Evolutionary conservation across 1,140 invertebrate species (phyloP), one percentile per base, ranked within the genome.

Genomic region (Ceratosolen fusciceps): DNA sequence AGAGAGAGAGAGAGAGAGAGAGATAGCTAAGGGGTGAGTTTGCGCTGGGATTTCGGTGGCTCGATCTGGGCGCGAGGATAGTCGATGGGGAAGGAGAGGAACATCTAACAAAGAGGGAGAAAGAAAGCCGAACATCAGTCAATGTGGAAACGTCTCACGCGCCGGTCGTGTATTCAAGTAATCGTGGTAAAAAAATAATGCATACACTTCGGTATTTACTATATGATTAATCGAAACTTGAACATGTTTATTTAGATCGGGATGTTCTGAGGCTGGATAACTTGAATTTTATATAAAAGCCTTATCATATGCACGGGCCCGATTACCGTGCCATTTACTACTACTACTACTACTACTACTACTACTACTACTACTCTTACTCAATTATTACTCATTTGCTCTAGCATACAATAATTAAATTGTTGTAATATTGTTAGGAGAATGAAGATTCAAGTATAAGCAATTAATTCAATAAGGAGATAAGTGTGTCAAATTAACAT

Each of bases 131-230:
- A 14, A 29, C 74, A 67, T 62, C 72, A 81, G 80, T 81, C 47
- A 73, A 54, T 70, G 73, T 72, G 47, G 31, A 81, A 60, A 74
- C 56, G 67, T 71, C 74, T 71, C 39, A 31, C 26, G 67, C 34
- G 56, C 21, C 56, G n/a, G 58, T 60, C 21, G 7, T 65, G n/a
- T 26, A n/a, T 37, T 4, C n/a, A 16, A 60, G 26, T 31, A 34
- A 31, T 34, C 29, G 29, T 65, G 7, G 60, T 37, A 2, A 65
- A n/a, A n/a, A 65, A 9, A 37, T 37, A 65, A 62, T 24, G 31
- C 31, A 62, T 37, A 19, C 14, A 10, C 34, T 65, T 12, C 10
- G 3, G 9, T 65, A 19, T 0, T 5, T 65, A 2, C 14, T 0
- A 21, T 29, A 31, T 19, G 21, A 65, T 65, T 65, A 65, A 65